Evolutionary conservation across 2,888 invertebrate genomes (phyloP).

Genomic region (Asteroscopus sphinx): DNA sequence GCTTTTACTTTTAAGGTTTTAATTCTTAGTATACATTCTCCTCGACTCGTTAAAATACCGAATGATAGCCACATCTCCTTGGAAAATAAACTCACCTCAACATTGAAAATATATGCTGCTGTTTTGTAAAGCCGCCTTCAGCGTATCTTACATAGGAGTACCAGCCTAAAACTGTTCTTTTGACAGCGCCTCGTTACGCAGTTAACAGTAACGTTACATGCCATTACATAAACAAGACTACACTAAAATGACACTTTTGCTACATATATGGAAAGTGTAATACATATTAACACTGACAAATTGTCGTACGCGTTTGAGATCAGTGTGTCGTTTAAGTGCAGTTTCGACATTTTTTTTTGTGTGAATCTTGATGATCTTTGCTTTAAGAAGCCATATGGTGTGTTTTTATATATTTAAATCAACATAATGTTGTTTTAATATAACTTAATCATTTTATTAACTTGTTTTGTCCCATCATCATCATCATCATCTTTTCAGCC

Average conservation of each 20-base stretch:
- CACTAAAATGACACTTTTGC: conserved; percentile 49
- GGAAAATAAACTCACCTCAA: no score
- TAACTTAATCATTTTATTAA: not conserved
- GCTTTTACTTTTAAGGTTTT: no score
- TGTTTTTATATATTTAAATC: not conserved
- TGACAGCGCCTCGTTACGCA: conserved; percentile 35
- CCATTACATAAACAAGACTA: conserved; percentile 52
- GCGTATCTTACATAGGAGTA: conserved; percentile 3
- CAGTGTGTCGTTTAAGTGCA: conserved; percentile 40
- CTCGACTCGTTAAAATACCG: no score
- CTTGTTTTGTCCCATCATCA: no score
- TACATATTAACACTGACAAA: conserved; percentile 46
- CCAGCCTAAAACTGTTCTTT: conserved; percentile 17
- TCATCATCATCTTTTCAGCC: no score
- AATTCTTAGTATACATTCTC: no score
- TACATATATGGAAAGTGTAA: conserved; percentile 44
- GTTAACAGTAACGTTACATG: conserved; percentile 39
- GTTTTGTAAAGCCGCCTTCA: not conserved
- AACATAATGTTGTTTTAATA: not conserved
- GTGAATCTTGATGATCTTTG: conserved; percentile 12
- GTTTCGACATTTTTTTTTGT: conserved; percentile 15
- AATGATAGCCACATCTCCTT: no score
- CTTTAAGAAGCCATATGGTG: conserved; percentile 1
- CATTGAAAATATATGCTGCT: no score
- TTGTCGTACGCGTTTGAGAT: conserved; percentile 38